Evolutionary conservation across 2,888 invertebrate species (phyloP).

Genomic region (Agriopis leucophaearia): DNA sequence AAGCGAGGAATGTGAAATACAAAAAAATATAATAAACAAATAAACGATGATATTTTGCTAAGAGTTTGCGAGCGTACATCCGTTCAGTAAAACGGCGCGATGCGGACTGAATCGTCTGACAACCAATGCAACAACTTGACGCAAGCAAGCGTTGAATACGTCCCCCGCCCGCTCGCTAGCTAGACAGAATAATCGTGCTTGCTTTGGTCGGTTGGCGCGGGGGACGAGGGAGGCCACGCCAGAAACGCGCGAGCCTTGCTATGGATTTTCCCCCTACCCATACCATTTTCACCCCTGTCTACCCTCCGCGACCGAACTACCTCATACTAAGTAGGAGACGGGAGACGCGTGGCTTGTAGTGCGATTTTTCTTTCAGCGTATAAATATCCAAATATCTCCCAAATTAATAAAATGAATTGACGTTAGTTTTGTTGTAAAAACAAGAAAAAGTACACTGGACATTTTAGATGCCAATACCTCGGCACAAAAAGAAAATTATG

Average conservation of each 20-base stretch:
- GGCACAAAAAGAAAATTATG: slow-evolving; percentile 10
- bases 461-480: neutral
- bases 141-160: slow-evolving; percentile 73
- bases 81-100: slow-evolving; percentile 70
- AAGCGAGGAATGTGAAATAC: slow-evolving; percentile 65
- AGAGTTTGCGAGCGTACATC: slow-evolving; percentile 62
- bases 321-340: slow-evolving; percentile 38
- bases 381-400: neutral
- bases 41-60: slow-evolving; percentile 52
- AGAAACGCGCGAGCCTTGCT: slow-evolving; percentile 23
- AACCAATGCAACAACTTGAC: slow-evolving; percentile 56
- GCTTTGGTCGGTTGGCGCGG: slow-evolving; percentile 52
- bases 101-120: slow-evolving; percentile 67
- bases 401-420: neutral
- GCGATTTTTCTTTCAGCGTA: slow-evolving; percentile 15
- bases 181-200: slow-evolving; percentile 81
- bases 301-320: slow-evolving; percentile 49
- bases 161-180: slow-evolving; percentile 65
- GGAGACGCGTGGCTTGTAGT: slow-evolving; percentile 33
- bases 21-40: slow-evolving; percentile 64
- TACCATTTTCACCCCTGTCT: slow-evolving; percentile 47
- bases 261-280: slow-evolving; percentile 31
- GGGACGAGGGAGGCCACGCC: slow-evolving; percentile 46
- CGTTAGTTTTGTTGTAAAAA: neutral
- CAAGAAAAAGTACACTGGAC: neutral